phyloP scores from a whole-genome alignment of 1,140 invertebrate genomes.

The Ostrea edulis region DNA sequence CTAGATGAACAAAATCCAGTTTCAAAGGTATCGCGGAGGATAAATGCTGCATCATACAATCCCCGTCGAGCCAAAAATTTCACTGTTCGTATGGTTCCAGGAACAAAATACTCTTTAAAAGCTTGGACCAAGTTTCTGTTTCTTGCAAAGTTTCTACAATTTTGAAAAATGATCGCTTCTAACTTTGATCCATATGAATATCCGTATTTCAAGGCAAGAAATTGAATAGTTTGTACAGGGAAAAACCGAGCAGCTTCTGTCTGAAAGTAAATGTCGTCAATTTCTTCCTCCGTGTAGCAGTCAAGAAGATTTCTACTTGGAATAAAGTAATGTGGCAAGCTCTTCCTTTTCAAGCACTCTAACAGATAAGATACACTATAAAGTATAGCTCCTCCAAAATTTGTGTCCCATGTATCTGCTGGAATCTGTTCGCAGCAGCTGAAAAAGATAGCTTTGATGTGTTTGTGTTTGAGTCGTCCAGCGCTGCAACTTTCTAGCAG shows the following conservation, averaged over 20 bases:
- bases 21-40: background rate
- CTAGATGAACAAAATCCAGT: background rate
- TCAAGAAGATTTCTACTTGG: constrained; percentile 41
- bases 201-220: constrained; percentile 38
- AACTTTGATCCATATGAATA: background rate
- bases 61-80: background rate
- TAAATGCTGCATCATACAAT: background rate
- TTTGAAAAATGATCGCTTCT: background rate
- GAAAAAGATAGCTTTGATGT: constrained; percentile 45
- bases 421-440: constrained; percentile 43
- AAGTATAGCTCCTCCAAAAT: constrained; percentile 36
- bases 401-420: background rate
- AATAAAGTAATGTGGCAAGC: constrained; percentile 53
- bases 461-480: background rate
- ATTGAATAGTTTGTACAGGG: constrained; percentile 28
- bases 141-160: background rate
- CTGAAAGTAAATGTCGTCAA: constrained; percentile 11
- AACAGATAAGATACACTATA: constrained; percentile 32
- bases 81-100: background rate
- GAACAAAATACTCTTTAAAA: background rate
- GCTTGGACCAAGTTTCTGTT: background rate
- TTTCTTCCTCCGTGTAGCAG: background rate
- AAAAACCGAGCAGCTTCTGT: constrained; percentile 40
- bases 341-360: constrained; percentile 1
- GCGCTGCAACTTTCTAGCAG: constrained; percentile 40